Evolutionary conservation across 2,797 vertebrate genomes (phyloP), one percentile per base, ranked within the genome.

Genomic region (Pangasius krempfi): DNA sequence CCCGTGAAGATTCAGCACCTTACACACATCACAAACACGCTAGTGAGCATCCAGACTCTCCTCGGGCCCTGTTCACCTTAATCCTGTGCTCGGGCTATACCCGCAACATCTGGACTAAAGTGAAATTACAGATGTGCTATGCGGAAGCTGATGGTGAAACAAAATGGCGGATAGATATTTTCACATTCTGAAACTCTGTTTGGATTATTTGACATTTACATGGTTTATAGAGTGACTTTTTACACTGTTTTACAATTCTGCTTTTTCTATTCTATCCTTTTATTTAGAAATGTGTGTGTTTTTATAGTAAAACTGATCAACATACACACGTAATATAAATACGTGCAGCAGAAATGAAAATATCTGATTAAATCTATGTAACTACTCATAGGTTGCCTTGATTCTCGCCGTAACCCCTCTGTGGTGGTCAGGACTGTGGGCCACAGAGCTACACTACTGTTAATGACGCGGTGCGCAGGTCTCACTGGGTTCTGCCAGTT

Each of bases 1-100:
- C 75, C 96, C 96, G 82, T 97, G 97, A 92, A 97, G 96, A 94
- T 97, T 97, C 90, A 98, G 94, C 87, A 95, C 94, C 96, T 97
- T 90, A 52, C 18, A 79, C n/a, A 85, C 44, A 68, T n/a, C 68
- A 75, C 37, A 60, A 7, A 78, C 73, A 64, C 14, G 14, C 66
- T 20, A 47, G 81, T n/a, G 56, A 44, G 25, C 2, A 9, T 62
- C 54, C 78, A 58, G 5, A 56, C 76, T 50, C 73, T 8, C 44
- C 44, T 14, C 40, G n/a, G 12, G 44, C 25, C 27, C 47, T 50
- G 47, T 7, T 78, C 47, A 78, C 73, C 37, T 5, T 47, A 5
- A 13, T 33, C 22, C 33, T 0, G 27, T 80, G n/a, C 1, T 33
- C 14, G 14, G 12, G 12, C 9, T 7, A 70, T 7, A 37, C 37